Evolutionary conservation across 2,888 invertebrate species (phyloP).

Genomic region (Ceramica pisi): DNA sequence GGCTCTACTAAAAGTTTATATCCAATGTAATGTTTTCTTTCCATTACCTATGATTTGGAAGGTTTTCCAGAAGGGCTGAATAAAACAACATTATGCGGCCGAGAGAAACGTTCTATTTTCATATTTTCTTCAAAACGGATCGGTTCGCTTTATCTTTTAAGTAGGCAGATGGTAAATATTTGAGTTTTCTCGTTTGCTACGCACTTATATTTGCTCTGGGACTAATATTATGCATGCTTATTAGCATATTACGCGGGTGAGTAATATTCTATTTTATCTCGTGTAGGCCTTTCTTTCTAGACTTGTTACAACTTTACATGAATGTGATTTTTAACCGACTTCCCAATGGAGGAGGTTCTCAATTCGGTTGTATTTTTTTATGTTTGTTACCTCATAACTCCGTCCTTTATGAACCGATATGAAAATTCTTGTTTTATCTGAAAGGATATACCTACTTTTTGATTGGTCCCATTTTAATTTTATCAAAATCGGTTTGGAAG

Average conservation of each 20-base stretch:
- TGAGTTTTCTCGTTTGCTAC: conserved; percentile 46
- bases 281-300: neutral
- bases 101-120: conserved; percentile 66
- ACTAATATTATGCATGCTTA: conserved; percentile 10
- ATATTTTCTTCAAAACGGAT: conserved; percentile 67
- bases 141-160: conserved; percentile 65
- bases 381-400: too few species aligned
- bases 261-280: neutral
- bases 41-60: conserved; percentile 80
- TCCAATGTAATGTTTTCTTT: conserved; percentile 79
- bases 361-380: too few species aligned
- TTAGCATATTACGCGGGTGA: conserved; percentile 15
- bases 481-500: too few species aligned
- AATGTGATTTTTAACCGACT: neutral
- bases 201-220: conserved; percentile 13
- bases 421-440: too few species aligned
- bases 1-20: conserved; percentile 72
- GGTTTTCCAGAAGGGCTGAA: conserved; percentile 73
- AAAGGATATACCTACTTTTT: too few species aligned
- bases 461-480: too few species aligned
- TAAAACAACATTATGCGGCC: conserved; percentile 75
- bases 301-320: neutral
- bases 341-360: too few species aligned
- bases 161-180: conserved; percentile 57
- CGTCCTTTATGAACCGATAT: too few species aligned